Base-by-base conservation (phyloP, 2,797 vertebrate species). In the Epinephelus malabaricus region DNA sequence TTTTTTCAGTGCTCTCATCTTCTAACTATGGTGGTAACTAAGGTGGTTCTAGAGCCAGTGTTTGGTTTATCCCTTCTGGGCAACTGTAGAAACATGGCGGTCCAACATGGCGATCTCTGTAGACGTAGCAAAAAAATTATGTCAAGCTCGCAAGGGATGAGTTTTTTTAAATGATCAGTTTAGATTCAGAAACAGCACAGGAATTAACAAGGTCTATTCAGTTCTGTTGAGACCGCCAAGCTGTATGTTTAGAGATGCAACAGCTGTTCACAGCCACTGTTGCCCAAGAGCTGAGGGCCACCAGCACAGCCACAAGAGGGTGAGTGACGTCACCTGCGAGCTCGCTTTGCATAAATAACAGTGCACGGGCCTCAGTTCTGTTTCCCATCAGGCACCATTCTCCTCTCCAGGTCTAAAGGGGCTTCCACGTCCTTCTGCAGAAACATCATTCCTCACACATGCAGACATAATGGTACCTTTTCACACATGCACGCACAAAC, bases 361-460 rank as follows among this genome's bases (percentile, higher is more conserved):
- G 19, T 1, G 12, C 65, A 50, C 5, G 12, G 68, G 45, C 67
- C 23, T 49, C 5, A 17, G 50, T 40, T 75, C 40, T 15, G 54
- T 69, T 71, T 83, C 83, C 81, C 81, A 76, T 72, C 72, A 79
- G 75, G 74, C 79, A 60, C 21, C 38, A 3, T 47, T 78, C 71
- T 73, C 64, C 69, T 80, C 65, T 61, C 8, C 30, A 12, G 54
- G 66, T 87, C 86, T 51, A 2, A 78, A 55, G 88, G 81, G 84
- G 72, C 65, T 45, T 72, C 46, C 4, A 0, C 66, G 90, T 90
- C 85, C 86, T 89, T 70, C 85, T 83, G 81, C 72, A 65, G 78
- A 46, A 56, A 66, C 64, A 82, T 82, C 87, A 86, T 90, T 78
- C 59, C 72, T 89, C 90, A 87, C 73, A 34, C 43, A 17, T 4